Base-by-base conservation (phyloP, 92 coral and sea anemone species). In the Zoanthus gigantus region DNA sequence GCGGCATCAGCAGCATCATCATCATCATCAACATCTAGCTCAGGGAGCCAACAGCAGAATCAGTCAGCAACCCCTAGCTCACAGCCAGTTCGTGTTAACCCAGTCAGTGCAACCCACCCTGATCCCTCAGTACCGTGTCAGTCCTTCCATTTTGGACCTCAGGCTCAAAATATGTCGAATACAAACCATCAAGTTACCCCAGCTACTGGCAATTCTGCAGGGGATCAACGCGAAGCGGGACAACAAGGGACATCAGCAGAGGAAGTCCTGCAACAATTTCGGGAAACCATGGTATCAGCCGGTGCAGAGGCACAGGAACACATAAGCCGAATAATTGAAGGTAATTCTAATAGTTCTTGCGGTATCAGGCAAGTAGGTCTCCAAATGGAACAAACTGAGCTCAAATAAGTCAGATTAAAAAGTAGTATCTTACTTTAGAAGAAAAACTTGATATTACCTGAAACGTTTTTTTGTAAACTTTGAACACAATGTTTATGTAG, bases 91-190 rank as follows among this genome's bases (percentile, higher is more conserved):
- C 78, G 16, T 87, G 87, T 54, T 81, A 88, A 66, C 63, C 54
- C 85, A 2, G 16, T 86, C n/a, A 67, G 53, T 73, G 80, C 94
- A 17, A 93, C 80, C 56, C 99, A 97, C 73, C 97, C 95, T 10
- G 99, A 97, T 78, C 98, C 99, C 2, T 90, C 93, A 42, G 91
- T 97, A 45, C 99, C 99, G 4, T 97, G 99, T 75, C 98, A 97
- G 95, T 95, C 98, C 17, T 97, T 97, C 74, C 99, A 97, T 86
- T 97, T 97, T 95, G 99, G 98, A 3, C 96, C 98, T 17, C 93
- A 93, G 88, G 85, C 91, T 5, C 94, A 85, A 75, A 87, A 83
- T 18, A 30, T 74, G 82, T 53, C 76, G 72, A 83, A 87, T 68
- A 32, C 77, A 76, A 77, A 71, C 46, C 82, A 83, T 30, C 94